Evolutionary conservation across 2,797 vertebrate genomes (phyloP), one percentile per base, ranked within the genome.

Genomic region (Astyanax mexicanus): DNA sequence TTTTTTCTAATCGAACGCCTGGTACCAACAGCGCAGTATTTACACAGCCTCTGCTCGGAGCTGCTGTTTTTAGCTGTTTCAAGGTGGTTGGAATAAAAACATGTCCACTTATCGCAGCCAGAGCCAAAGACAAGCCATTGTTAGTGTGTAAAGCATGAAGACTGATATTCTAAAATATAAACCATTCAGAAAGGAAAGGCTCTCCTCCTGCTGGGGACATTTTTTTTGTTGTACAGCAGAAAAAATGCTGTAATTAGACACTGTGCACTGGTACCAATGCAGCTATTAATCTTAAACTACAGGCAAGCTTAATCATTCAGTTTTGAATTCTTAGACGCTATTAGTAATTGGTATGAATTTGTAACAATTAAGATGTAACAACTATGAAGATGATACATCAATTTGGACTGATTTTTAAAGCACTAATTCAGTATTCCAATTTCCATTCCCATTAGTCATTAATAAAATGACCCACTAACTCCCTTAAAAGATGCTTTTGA

Each of bases 1-100:
- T 27, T 73, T 65, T 65, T 64, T 64, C 12, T 13, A 81, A 92
- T 91, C 87, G 86, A 72, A 82, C 66, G 88, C 88, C 90, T 92
- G 91, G 90, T 91, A 92, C 91, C 84, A 87, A 78, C 83, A 82
- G 89, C 87, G 78, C 89, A 88, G 84, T 90, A 86, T 91, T 91
- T 90, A 88, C 84, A 82, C 77, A 61, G 80, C 60, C 73, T 70
- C 37, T 71, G 75, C 67, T 80, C 76, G 37, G 42, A 67, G 54
- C 42, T 45, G 55, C 32, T 74, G 74, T 69, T 68, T 44, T 81
- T 45, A 74, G 80, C 68, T 29, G 9, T 9, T 76, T 81, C 75
- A 68, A 88, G 83, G 78, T 85, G 83, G 83, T 76, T 86, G 79
- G 74, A 86, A 86, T 83, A 74, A 90, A 91, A 90, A 90, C 84